phyloP scores from a whole-genome alignment of 2,797 vertebrate species.

The Rhinatrema bivittatum region DNA sequence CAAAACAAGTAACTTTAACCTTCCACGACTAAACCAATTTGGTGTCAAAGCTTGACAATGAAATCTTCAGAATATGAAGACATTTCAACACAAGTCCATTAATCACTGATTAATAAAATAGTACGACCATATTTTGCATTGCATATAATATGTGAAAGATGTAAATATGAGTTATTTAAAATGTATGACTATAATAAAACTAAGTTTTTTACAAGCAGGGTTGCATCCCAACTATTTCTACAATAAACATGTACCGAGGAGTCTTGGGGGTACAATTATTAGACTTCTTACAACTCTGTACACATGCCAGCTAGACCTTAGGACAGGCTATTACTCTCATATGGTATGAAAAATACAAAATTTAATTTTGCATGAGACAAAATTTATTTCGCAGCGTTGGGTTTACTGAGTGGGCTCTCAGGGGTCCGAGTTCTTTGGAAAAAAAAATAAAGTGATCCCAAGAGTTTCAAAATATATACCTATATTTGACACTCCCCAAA shows the following conservation, averaged over 20 bases:
- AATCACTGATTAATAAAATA: not conserved
- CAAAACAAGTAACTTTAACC: conserved; percentile 2
- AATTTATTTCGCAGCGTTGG: too few species aligned
- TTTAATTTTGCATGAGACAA: too few species aligned
- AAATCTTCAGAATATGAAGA: not conserved
- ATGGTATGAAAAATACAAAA: too few species aligned
- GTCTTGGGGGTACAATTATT: not conserved
- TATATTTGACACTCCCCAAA: too few species aligned
- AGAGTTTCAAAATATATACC: too few species aligned
- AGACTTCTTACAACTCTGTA: too few species aligned
- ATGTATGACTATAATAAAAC: not conserved
- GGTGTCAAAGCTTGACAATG: conserved; percentile 1
- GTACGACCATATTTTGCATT: not conserved
- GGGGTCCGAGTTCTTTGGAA: too few species aligned
- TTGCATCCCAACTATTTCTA: not conserved
- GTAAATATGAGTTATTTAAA: not conserved
- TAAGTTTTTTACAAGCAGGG: not conserved
- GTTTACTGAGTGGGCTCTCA: too few species aligned
- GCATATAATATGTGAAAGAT: not conserved
- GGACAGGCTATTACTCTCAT: too few species aligned
- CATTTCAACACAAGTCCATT: not conserved
- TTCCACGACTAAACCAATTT: not conserved
- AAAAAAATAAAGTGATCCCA: too few species aligned
- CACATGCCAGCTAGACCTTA: too few species aligned
- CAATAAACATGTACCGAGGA: not conserved